These are phyloP conservation scores for Pilophorus perplexus DNA, from an alignment of 2,888 invertebrate genomes.

Conservation along the genomic window DNA sequence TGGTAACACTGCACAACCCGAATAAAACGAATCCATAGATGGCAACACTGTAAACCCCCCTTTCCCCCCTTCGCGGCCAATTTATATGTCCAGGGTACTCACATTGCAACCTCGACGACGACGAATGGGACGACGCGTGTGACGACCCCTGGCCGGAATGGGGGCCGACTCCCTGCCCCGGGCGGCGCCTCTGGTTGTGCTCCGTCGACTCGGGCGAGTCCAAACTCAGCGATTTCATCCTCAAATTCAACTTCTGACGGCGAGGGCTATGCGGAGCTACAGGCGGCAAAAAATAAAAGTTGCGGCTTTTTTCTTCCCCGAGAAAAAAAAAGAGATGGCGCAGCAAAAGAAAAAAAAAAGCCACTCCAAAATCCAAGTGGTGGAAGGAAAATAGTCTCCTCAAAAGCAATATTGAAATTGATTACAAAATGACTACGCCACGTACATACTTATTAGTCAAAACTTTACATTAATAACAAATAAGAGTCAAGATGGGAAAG, in stretches of 20 bases:
- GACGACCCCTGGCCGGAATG: slow-evolving; percentile 52
- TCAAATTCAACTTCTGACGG: slow-evolving; percentile 90
- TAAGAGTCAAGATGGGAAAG: no score
- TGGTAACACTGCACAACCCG: no score
- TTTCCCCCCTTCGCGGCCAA: no score
- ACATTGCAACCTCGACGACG: slow-evolving; percentile 63
- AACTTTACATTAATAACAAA: no score
- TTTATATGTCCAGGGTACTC: no score
- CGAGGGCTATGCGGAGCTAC: slow-evolving; percentile 95
- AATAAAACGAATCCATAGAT: no score
- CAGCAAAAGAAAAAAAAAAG: slow-evolving; percentile 7
- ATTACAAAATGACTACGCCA: no score
- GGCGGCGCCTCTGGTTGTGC: slow-evolving; percentile 70
- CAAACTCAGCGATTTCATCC: slow-evolving; percentile 96
- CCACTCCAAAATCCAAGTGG: background rate
- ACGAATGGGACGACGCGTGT: slow-evolving; percentile 56
- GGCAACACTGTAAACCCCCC: no score
- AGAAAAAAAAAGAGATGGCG: background rate
- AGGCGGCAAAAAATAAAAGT: background rate
- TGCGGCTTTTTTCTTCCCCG: background rate
- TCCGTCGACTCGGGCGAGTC: slow-evolving; percentile 93
- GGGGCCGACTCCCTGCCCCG: slow-evolving; percentile 32
- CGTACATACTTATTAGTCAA: no score
- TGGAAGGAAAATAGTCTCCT: no score
- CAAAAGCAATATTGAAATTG: no score